Percentiles rank a stretch among this genome's conserved stretches.
Evolutionary conservation across 92 coral and sea anemone species (phyloP).

Genomic region (Micromussa lordhowensis): DNA sequence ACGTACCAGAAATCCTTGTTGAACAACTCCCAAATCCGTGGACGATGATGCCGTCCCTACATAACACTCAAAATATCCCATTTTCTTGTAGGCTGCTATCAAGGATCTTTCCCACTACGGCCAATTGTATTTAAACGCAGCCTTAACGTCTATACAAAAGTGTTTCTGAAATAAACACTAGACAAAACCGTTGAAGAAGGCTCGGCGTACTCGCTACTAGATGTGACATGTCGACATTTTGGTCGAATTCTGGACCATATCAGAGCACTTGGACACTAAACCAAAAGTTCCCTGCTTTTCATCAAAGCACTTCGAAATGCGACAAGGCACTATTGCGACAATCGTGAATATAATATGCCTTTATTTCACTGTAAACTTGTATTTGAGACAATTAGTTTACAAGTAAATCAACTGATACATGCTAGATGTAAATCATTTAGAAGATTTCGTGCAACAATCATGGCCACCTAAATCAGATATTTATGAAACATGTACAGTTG

Average conservation of each 20-base stretch:
- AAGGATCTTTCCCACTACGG: neutral
- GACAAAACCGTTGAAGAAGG: neutral
- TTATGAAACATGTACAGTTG: too few species aligned
- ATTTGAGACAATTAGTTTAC: neutral
- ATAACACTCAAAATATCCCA: neutral
- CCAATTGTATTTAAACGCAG: neutral
- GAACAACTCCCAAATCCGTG: neutral
- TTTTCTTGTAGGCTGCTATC: too few species aligned
- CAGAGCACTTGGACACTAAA: constrained; percentile 1
- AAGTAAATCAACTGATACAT: neutral
- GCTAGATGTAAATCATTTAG: neutral
- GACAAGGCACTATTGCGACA: constrained; percentile 13
- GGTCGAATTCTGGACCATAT: constrained; percentile 20
- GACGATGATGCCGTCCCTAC: neutral
- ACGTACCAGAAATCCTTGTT: constrained; percentile 17
- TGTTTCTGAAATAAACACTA: constrained; percentile 10
- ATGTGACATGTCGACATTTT: constrained; percentile 17
- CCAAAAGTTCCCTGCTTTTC: constrained; percentile 28
- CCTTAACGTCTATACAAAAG: neutral
- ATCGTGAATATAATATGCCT: neutral
- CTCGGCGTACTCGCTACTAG: neutral
- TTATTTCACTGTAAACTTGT: constrained; percentile 22
- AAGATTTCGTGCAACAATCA: neutral
- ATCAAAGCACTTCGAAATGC: neutral
- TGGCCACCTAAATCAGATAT: neutral